Evolutionary conservation across 92 coral and sea anemone genomes (phyloP).

Genomic region (Umimayanthus kanabou): DNA sequence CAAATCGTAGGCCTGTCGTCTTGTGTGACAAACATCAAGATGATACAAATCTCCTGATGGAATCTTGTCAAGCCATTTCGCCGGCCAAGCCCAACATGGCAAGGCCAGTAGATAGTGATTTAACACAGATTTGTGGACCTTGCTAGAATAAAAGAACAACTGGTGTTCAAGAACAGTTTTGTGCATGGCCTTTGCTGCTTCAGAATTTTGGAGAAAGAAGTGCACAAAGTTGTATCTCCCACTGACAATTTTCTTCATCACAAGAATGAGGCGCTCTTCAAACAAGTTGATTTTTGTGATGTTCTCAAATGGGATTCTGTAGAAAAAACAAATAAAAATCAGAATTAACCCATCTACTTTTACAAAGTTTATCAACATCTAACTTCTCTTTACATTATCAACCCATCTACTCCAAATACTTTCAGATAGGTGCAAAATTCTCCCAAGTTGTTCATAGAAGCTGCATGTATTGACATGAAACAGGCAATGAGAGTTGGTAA

Average conservation of each 20-base stretch:
- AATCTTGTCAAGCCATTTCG: constrained; percentile 91
- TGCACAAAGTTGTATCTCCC: constrained; percentile 89
- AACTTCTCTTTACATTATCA: too few relatives aligned
- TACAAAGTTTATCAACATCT: too few relatives aligned
- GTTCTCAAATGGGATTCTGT: constrained; percentile 86
- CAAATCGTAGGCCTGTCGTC: constrained; percentile 91
- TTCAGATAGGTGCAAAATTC: too few relatives aligned
- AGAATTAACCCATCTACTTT: not conserved
- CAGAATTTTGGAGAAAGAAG: constrained; percentile 89
- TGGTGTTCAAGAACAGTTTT: constrained; percentile 97
- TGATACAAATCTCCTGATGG: constrained; percentile 90
- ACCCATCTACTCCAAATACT: too few relatives aligned
- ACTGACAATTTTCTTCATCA: constrained; percentile 70
- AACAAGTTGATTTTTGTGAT: constrained; percentile 94
- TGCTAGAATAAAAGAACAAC: constrained; percentile 91
- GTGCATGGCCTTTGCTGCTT: constrained; percentile 97
- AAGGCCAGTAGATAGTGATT: constrained; percentile 90
- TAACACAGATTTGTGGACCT: constrained; percentile 91
- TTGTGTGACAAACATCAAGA: constrained; percentile 89
- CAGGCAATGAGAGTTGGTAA: too few relatives aligned
- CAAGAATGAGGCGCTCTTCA: constrained; percentile 96
- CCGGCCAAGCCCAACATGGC: constrained; percentile 99
- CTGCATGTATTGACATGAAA: too few relatives aligned
- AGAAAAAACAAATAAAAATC: not conserved
- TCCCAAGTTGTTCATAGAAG: too few relatives aligned